Conservation (phyloP, 2,888 invertebrate species). For the Diadegma fenestrale region DNA sequence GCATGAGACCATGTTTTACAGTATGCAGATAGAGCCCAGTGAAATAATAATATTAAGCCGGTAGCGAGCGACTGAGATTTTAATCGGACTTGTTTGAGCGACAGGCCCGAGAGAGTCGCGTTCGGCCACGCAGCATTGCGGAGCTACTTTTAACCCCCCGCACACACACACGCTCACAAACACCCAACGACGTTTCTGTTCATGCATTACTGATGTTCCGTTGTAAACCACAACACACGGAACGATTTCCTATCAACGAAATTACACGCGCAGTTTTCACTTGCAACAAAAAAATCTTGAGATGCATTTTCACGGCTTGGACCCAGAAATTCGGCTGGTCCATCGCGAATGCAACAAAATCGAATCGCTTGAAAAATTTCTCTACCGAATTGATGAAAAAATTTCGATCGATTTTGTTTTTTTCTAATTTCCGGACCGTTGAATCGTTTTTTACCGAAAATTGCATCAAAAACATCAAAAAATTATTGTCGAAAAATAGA, state of each 20-base stretch:
- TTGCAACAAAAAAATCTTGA: background rate
- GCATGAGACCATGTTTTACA: conserved; percentile 39
- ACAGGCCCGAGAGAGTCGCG: conserved; percentile 66
- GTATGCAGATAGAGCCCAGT: conserved; percentile 70
- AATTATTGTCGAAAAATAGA: background rate
- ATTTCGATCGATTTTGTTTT: too few relatives aligned
- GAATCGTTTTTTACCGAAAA: too few relatives aligned
- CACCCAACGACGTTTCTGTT: conserved; percentile 1
- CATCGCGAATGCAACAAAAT: background rate
- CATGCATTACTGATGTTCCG: conserved; percentile 29
- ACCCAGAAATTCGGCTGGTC: background rate
- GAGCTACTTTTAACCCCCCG: conserved; percentile 29
- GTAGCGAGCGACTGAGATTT: conserved; percentile 75
- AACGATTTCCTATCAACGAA: conserved; percentile 12
- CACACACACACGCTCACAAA: conserved; percentile 21
- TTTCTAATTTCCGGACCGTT: too few relatives aligned
- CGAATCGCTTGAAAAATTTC: too few relatives aligned
- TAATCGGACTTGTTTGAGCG: conserved; percentile 80
- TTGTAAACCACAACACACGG: conserved; percentile 2
- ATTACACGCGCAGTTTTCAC: background rate
- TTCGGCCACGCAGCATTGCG: conserved; percentile 76
- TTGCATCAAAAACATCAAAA: background rate
- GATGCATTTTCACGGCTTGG: background rate
- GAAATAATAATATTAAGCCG: conserved; percentile 81
- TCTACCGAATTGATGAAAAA: too few relatives aligned